Percentiles rank a stretch among this genome's conserved stretches.
Evolutionary conservation across 1,140 invertebrate species (phyloP).

Genomic region (Chrysopa pallens): DNA sequence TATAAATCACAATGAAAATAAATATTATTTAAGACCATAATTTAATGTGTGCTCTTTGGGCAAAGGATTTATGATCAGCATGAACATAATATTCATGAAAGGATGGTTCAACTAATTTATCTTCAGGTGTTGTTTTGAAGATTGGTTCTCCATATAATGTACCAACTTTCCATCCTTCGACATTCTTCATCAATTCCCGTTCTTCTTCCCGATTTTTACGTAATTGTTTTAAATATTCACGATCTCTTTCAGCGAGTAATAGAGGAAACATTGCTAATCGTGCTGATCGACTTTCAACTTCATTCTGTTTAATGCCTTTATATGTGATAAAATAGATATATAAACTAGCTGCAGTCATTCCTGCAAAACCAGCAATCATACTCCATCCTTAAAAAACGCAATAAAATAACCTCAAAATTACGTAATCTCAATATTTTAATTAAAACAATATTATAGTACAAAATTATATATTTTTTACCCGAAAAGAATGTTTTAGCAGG

Average conservation of each 20-base stretch:
- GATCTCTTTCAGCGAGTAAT: constrained; percentile 61
- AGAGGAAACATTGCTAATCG: constrained; percentile 55
- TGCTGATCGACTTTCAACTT: constrained; percentile 56
- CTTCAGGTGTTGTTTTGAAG: constrained; percentile 30
- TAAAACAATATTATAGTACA: constrained; percentile 1
- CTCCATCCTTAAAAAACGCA: constrained; percentile 28
- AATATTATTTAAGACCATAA: constrained; percentile 27
- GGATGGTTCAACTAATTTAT: constrained; percentile 37
- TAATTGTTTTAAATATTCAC: constrained; percentile 64
- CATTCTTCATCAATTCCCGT: constrained; percentile 68
- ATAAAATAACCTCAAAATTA: constrained; percentile 2
- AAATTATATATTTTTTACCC: constrained; percentile 24
- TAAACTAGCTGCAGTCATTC: constrained; percentile 31
- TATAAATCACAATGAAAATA: neutral
- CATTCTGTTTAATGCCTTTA: constrained; percentile 28
- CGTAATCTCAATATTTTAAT: constrained; percentile 5
- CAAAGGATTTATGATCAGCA: constrained; percentile 27
- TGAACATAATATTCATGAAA: constrained; percentile 56
- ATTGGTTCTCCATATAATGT: constrained; percentile 70
- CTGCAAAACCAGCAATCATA: constrained; percentile 38
- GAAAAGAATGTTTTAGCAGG: constrained; percentile 47
- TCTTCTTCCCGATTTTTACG: constrained; percentile 68
- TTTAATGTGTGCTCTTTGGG: constrained; percentile 29
- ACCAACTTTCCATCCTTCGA: constrained; percentile 75
- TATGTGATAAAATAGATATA: constrained; percentile 37